A percentile compares a stretch with the other conserved stretches of the same genome.
Conservation (phyloP, 1,140 invertebrate genomes). For the Melipona quadrifasciata region DNA sequence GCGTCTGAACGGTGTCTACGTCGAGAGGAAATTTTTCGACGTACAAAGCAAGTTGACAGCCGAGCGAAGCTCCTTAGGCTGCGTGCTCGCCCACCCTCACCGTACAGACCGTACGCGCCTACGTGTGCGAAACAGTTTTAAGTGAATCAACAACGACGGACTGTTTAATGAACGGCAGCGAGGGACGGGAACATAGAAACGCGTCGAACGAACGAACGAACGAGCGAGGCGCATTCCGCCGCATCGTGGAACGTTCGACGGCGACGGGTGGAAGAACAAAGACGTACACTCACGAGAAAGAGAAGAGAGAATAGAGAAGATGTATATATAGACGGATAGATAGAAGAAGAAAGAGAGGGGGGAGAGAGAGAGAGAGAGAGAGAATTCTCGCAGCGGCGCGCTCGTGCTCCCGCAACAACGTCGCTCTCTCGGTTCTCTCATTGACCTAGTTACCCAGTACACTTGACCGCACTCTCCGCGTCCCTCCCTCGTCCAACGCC, state of each 20-base stretch:
- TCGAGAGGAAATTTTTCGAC: background rate
- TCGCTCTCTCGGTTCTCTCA: slow-evolving; percentile 76
- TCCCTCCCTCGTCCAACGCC: slow-evolving; percentile 43
- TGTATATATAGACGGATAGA: too few species aligned
- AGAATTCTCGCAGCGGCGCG: slow-evolving; percentile 47
- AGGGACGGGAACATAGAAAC: slow-evolving; percentile 20
- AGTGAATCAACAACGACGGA: slow-evolving; percentile 22
- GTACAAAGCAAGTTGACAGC: background rate
- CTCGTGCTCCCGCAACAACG: slow-evolving; percentile 68
- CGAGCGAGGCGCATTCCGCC: background rate
- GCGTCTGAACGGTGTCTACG: background rate
- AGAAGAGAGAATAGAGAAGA: background rate
- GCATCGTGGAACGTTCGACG: slow-evolving; percentile 8
- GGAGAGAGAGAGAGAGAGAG: slow-evolving; percentile 13
- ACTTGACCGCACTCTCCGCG: slow-evolving; percentile 79
- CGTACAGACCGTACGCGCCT: background rate
- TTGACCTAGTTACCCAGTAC: slow-evolving; percentile 82
- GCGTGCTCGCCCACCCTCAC: background rate
- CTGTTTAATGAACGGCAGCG: slow-evolving; percentile 13
- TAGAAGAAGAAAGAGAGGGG: background rate
- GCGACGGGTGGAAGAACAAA: background rate
- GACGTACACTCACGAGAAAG: background rate
- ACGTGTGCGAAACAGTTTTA: background rate
- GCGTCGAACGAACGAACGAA: slow-evolving; percentile 3
- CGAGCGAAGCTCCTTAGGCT: background rate